Conservation (phyloP, 2,888 invertebrate genomes). For the Campoplex capitator region DNA sequence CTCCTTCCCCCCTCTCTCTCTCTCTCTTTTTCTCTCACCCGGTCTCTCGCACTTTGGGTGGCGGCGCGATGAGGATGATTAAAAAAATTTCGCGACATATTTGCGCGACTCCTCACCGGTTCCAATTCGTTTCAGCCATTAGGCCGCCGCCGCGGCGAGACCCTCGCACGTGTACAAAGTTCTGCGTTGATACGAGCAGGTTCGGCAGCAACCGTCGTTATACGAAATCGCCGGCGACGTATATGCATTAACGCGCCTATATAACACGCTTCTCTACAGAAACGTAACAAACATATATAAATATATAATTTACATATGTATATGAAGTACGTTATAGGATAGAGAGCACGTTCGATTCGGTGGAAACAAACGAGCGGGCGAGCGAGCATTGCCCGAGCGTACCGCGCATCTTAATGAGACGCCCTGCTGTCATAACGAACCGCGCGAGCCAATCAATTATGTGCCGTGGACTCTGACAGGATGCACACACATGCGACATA, state of each 20-base stretch:
- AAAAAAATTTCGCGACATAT: constrained; percentile 65
- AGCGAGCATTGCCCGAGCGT: constrained; percentile 70
- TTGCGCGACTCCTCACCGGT: constrained; percentile 11
- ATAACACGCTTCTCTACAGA: constrained; percentile 18
- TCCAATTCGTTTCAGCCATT: constrained; percentile 73
- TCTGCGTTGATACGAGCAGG: constrained; percentile 19
- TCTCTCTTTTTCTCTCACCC: neutral
- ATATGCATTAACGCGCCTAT: neutral
- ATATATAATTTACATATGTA: constrained; percentile 13
- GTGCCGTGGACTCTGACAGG: constrained; percentile 69
- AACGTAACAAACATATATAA: constrained; percentile 14
- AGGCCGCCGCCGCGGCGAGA: constrained; percentile 34
- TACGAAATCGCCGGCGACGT: constrained; percentile 12
- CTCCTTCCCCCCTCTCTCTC: neutral
- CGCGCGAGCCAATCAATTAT: constrained; percentile 81
- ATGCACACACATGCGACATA: constrained; percentile 57
- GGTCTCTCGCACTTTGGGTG: constrained; percentile 58
- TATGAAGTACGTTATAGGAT: constrained; percentile 45
- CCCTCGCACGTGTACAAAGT: constrained; percentile 27
- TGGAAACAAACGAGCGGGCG: constrained; percentile 78
- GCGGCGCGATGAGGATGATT: constrained; percentile 14
- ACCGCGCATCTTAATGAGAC: constrained; percentile 82
- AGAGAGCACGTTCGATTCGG: constrained; percentile 72
- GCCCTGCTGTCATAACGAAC: constrained; percentile 82
- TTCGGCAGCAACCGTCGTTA: constrained; percentile 36